phyloP scores from a whole-genome alignment of 2,888 invertebrate species.

The Pantelozetes paolii region DNA sequence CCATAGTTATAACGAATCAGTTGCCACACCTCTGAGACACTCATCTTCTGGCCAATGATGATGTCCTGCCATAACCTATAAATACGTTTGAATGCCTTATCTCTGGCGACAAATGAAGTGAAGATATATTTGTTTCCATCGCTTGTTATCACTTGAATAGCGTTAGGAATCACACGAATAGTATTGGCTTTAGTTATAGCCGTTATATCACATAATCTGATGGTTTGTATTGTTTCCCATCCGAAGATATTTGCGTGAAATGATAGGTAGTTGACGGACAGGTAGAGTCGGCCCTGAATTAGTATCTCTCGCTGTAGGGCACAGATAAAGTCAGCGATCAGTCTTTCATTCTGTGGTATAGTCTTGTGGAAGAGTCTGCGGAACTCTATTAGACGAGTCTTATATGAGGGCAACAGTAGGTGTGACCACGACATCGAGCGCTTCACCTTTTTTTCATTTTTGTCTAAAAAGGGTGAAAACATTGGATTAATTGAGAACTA shows the following conservation, averaged over 20 bases:
- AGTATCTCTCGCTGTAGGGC: conserved; percentile 93
- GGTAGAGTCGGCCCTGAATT: conserved; percentile 89
- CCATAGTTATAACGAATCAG: conserved; percentile 48
- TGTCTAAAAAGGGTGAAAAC: not conserved
- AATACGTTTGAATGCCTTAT: conserved; percentile 91
- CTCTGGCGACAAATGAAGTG: conserved; percentile 86
- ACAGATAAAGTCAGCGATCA: conserved; percentile 77
- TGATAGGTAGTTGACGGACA: conserved; percentile 89
- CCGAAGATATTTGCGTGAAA: conserved; percentile 97
- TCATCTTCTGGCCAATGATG: conserved; percentile 17
- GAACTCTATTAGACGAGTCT: conserved; percentile 86
- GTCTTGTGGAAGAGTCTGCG: conserved; percentile 67
- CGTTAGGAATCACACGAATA: conserved; percentile 87
- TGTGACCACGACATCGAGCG: conserved; percentile 47
- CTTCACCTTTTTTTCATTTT: conserved; percentile 13
- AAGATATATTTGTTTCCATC: conserved; percentile 82
- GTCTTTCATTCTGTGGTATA: conserved; percentile 32
- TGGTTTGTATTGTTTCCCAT: conserved; percentile 83
- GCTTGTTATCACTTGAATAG: conserved; percentile 73
- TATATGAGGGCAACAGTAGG: conserved; percentile 71
- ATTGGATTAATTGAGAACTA: not conserved
- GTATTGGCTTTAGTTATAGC: conserved; percentile 93
- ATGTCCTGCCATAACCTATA: conserved; percentile 89
- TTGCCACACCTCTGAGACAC: conserved; percentile 8
- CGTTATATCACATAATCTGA: conserved; percentile 84